These are phyloP conservation scores for Eupeodes corollae DNA, from an alignment of 1,140 invertebrate genomes.

Conservation along the genomic window DNA sequence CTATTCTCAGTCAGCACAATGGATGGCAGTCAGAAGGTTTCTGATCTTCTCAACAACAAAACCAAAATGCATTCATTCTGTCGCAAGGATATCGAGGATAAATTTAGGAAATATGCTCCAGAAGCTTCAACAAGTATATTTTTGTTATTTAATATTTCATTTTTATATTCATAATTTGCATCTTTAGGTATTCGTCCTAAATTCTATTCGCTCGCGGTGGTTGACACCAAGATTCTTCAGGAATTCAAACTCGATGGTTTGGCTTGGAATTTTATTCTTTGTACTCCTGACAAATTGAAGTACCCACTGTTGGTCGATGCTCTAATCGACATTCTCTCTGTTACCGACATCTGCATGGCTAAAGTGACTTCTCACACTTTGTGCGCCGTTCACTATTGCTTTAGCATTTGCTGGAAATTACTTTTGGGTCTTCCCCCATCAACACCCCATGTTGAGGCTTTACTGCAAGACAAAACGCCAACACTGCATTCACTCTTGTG, in stretches of 20 bases:
- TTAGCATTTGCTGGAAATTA: constrained; percentile 49
- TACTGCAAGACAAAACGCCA: constrained; percentile 44
- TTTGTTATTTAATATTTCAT: background rate
- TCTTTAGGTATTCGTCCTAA: constrained; percentile 29
- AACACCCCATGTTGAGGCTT: constrained; percentile 68
- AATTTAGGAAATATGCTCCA: constrained; percentile 50
- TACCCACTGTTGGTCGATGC: constrained; percentile 80
- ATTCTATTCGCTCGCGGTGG: constrained; percentile 28
- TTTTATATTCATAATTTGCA: background rate
- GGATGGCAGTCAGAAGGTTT: constrained; percentile 26
- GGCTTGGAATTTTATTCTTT: constrained; percentile 86
- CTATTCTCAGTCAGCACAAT: constrained; percentile 33
- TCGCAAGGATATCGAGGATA: constrained; percentile 63
- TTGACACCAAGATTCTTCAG: constrained; percentile 42
- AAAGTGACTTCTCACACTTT: constrained; percentile 56
- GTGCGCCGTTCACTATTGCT: constrained; percentile 83
- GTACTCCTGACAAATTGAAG: constrained; percentile 78
- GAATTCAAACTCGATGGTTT: constrained; percentile 84
- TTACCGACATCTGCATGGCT: constrained; percentile 52
- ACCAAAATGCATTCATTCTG: constrained; percentile 29
- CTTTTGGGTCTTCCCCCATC: constrained; percentile 76
- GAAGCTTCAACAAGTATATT: constrained; percentile 23
- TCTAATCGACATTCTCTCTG: constrained; percentile 63
- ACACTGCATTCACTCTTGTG: constrained; percentile 45
- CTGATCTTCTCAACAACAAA: constrained; percentile 27